Base-by-base conservation (phyloP, 2,797 vertebrate genomes). In the Morelia viridis region DNA sequence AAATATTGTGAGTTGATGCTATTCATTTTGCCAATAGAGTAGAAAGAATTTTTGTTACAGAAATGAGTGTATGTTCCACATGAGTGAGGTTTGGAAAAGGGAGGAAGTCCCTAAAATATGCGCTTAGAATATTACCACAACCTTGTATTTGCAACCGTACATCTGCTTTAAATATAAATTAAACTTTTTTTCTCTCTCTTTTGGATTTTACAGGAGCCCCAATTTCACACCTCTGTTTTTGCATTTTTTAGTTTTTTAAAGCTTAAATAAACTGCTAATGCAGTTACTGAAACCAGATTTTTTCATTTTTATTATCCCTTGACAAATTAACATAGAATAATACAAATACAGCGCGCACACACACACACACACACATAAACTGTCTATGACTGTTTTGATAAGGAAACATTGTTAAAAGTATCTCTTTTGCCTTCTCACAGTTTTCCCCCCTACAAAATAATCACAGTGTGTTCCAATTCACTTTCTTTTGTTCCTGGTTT, bases 1-100 rank as follows among this genome's bases (percentile, higher is more conserved):
- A 98, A 99, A 98, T 98, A 99, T 98, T 98, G 98, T 96, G 97
- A 98, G 98, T 98, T 97, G 98, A 98, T 97, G 98, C 98, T 98
- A 98, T 98, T 98, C 98, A 98, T 98, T 98, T 98, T 98, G 97
- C 97, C 98, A 98, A 98, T 98, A 98, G 98, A 98, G 97, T 97
- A 98, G 97, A 98, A 98, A 98, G 97, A 98, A 97, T 98, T 98
- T 98, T 97, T 98, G 98, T 98, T 98, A 98, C 96, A 98, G 97
- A 98, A 98, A 98, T 98, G 97, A 98, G 98, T 98, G 98, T 98
- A 98, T 97, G 98, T 98, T 98, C 98, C 98, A 98, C 98, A 97
- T 97, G 97, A 98, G 96, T 96, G 97, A 97, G 96, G 97, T 98
- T 97, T 98, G 97, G 97, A 98, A 98, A 98, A 97, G 97, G 96